phyloP scores from a whole-genome alignment of 2,888 invertebrate species.

The Chymomyza amoena region DNA sequence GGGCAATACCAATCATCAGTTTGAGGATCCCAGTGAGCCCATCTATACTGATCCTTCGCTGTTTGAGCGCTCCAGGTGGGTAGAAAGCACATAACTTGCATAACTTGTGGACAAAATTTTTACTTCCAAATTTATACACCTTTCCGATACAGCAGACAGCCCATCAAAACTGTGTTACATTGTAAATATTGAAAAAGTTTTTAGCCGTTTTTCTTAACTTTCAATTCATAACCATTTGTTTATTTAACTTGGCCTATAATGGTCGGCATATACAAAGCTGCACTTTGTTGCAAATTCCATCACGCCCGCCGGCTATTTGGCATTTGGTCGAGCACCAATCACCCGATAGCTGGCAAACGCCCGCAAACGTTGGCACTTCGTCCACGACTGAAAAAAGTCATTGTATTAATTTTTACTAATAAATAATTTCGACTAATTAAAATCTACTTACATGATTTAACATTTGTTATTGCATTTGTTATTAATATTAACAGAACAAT shows the following conservation, averaged over 20 bases:
- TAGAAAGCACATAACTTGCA: not conserved
- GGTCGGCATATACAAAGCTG: slow-evolving; percentile 62
- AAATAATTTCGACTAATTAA: slow-evolving; percentile 1
- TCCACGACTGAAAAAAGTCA: slow-evolving; percentile 38
- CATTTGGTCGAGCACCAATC: slow-evolving; percentile 63
- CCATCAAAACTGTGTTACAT: slow-evolving; percentile 41
- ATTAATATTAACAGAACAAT: not conserved
- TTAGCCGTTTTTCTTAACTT: slow-evolving; percentile 9
- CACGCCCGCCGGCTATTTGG: slow-evolving; percentile 67
- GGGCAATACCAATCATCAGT: slow-evolving; percentile 79
- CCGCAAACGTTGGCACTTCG: slow-evolving; percentile 43
- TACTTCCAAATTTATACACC: not conserved
- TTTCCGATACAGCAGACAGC: not conserved
- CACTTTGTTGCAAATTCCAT: slow-evolving; percentile 64
- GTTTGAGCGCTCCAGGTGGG: slow-evolving; percentile 88
- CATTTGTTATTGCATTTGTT: not conserved
- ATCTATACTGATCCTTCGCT: slow-evolving; percentile 95
- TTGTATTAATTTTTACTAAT: slow-evolving; percentile 6
- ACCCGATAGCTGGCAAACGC: slow-evolving; percentile 58
- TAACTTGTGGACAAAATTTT: not conserved
- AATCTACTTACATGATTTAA: not conserved
- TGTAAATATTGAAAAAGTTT: slow-evolving; percentile 48
- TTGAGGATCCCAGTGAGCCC: slow-evolving; percentile 94
- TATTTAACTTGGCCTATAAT: slow-evolving; percentile 34
- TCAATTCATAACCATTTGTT: slow-evolving; percentile 2